A percentile compares a stretch with the other conserved stretches of the same genome.
Evolutionary conservation across 2,113 vertebrate genomes (phyloP).

Genomic region (Halichoerus grypus): DNA sequence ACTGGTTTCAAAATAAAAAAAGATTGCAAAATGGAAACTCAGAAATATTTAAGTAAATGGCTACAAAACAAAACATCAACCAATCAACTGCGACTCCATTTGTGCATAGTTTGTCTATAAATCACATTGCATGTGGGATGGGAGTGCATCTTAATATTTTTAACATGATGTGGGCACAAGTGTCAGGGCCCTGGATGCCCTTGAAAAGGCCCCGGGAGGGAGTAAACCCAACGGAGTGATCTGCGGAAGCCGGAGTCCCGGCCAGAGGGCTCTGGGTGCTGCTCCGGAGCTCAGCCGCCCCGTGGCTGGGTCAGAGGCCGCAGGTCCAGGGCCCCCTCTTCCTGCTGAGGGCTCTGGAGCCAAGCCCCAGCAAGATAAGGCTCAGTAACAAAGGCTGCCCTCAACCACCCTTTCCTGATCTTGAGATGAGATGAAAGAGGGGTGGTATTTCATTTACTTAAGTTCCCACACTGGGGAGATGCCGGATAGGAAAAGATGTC

Average conservation of each 20-base stretch:
- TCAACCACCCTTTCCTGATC: not conserved
- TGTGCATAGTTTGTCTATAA: not conserved
- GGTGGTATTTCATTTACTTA: not conserved
- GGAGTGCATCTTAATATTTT: not conserved
- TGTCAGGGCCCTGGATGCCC: not conserved
- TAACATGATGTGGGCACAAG: not conserved
- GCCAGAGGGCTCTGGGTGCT: not conserved
- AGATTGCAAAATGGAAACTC: not conserved
- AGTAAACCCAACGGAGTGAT: not conserved
- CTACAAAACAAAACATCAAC: not conserved
- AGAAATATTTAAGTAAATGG: not conserved
- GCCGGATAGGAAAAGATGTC: not conserved
- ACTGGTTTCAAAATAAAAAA: slow-evolving; percentile 28
- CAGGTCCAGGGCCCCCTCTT: not conserved
- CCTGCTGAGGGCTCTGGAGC: not conserved
- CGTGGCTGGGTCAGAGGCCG: not conserved
- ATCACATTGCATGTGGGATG: not conserved
- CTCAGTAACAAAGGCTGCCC: not conserved
- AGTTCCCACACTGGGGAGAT: not conserved
- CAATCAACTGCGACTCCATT: not conserved
- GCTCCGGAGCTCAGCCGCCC: not conserved
- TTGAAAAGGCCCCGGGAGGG: not conserved
- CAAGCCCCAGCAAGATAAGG: too few relatives aligned
- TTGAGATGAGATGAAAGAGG: not conserved
- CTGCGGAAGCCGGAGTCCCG: not conserved